phyloP scores from a whole-genome alignment of 1,140 invertebrate species.

The Bombyx mori region DNA sequence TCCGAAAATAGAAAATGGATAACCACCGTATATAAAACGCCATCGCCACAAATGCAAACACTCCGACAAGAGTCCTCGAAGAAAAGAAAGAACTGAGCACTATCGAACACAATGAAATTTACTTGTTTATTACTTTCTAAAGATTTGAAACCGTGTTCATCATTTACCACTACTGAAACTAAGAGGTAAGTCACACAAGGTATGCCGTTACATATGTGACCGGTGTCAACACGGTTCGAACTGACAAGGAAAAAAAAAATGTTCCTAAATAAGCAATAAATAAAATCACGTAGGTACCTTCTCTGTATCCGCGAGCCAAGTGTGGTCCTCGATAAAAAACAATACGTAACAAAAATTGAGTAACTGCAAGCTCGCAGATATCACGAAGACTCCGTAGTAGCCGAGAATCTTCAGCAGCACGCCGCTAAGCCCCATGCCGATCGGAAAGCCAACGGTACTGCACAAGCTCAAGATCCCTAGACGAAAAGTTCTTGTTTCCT shows the following conservation, averaged over 20 bases:
- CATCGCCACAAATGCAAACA: too few relatives aligned
- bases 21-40: too few relatives aligned
- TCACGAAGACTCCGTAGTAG: conserved; percentile 61
- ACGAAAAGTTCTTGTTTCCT: conserved; percentile 83
- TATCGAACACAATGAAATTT: too few relatives aligned
- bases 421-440: conserved; percentile 63
- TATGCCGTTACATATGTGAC: too few relatives aligned
- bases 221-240: too few relatives aligned
- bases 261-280: conserved; percentile 1
- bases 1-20: too few relatives aligned
- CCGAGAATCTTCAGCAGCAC: conserved; percentile 51
- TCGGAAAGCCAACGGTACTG: conserved; percentile 73
- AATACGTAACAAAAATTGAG: conserved; percentile 57
- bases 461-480: conserved; percentile 88
- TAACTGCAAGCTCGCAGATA: conserved; percentile 48
- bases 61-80: too few relatives aligned
- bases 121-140: too few relatives aligned
- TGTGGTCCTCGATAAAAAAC: conserved; percentile 56
- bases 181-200: too few relatives aligned
- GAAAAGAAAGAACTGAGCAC: too few relatives aligned
- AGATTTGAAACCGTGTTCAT: too few relatives aligned
- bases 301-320: conserved; percentile 45
- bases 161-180: too few relatives aligned
- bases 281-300: conserved; percentile 28
- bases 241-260: neutral